Evolutionary conservation across 1,140 invertebrate genomes (phyloP).

Genomic region (Saccostrea glomerata): DNA sequence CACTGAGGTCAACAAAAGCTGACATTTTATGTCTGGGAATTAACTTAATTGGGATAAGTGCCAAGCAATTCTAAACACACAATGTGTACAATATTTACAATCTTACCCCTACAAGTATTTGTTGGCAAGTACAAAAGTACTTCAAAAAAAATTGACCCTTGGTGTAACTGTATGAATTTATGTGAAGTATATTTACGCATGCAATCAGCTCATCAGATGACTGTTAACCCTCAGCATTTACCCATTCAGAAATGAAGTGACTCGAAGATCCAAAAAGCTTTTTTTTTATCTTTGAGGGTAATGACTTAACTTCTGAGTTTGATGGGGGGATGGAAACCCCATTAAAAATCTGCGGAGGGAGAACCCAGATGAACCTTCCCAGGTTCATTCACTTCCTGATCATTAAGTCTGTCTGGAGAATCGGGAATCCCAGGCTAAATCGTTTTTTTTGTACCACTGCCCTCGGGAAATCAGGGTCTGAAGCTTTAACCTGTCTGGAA

Average conservation of each 20-base stretch:
- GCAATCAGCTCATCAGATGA: neutral
- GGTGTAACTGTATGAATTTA: neutral
- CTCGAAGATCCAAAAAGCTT: neutral
- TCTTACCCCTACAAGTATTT: too few relatives aligned
- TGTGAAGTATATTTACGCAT: neutral
- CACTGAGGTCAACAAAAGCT: neutral
- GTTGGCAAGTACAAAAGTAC: too few relatives aligned
- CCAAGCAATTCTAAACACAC: neutral
- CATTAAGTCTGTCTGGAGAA: slow-evolving; percentile 5
- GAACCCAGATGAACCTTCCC: neutral
- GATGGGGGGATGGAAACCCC: neutral
- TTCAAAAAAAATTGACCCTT: too few relatives aligned
- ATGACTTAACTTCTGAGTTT: too few relatives aligned
- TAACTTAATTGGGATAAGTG: slow-evolving; percentile 8
- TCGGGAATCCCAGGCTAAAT: neutral
- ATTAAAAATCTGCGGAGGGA: neutral
- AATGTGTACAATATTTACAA: neutral
- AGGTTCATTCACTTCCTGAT: slow-evolving; percentile 1
- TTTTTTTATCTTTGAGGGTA: neutral
- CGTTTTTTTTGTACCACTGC: neutral
- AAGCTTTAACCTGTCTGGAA: neutral
- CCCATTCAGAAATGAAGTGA: neutral
- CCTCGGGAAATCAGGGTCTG: neutral
- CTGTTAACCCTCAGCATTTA: neutral
- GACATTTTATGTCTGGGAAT: slow-evolving; percentile 26